phyloP scores from a whole-genome alignment of 2,797 vertebrate genomes.

The Octomys mimax region DNA sequence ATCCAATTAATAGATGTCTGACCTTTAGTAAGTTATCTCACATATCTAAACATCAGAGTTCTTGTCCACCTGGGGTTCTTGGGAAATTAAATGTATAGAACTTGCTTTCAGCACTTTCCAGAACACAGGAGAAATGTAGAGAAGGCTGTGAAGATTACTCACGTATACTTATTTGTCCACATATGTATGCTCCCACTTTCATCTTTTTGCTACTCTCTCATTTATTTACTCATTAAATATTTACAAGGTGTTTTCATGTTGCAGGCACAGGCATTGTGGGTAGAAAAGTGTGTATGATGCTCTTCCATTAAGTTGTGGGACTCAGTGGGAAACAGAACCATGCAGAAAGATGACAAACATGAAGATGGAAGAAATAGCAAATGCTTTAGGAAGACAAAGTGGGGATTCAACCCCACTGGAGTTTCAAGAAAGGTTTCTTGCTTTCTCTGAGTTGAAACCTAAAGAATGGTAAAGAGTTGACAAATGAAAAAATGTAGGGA shows the following conservation, averaged over 20 bases:
- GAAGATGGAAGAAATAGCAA: neutral
- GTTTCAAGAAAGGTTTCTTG: neutral
- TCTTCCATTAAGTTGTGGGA: neutral
- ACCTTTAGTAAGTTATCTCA: neutral
- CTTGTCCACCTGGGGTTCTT: neutral
- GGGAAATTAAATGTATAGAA: neutral
- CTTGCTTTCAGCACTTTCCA: neutral
- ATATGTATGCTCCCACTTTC: neutral
- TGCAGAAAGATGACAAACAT: neutral
- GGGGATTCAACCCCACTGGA: too few species aligned
- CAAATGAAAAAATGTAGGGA: neutral
- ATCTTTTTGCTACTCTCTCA: neutral
- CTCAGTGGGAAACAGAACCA: neutral
- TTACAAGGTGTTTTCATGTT: neutral
- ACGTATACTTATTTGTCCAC: neutral
- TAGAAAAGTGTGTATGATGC: neutral
- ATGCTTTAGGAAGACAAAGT: neutral
- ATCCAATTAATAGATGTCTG: neutral
- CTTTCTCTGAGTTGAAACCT: neutral
- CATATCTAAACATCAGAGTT: neutral
- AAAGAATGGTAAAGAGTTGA: neutral
- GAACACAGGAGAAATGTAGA: neutral
- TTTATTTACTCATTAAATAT: neutral
- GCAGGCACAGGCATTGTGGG: too few species aligned
- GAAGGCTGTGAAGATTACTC: neutral